phyloP scores from a whole-genome alignment of 2,888 invertebrate species.

The Pachydiplax longipennis region DNA sequence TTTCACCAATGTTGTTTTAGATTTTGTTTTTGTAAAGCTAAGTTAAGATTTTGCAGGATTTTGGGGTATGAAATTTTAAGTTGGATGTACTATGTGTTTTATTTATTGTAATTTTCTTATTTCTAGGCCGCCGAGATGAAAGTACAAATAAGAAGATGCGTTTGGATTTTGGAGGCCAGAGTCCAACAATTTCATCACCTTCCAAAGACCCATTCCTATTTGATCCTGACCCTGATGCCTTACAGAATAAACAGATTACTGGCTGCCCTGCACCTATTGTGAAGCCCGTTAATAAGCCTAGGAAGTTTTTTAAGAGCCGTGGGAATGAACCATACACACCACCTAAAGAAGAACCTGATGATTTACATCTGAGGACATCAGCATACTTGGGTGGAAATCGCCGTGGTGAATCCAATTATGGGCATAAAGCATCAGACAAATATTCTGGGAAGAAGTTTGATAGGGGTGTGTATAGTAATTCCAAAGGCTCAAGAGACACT shows the following conservation, averaged over 20 bases:
- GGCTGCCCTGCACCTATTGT: conserved; percentile 62
- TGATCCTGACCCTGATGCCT: conserved; percentile 55
- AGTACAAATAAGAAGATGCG: conserved; percentile 57
- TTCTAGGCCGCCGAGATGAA: conserved; percentile 57
- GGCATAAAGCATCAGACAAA: conserved; percentile 46
- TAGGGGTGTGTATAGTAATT: conserved; percentile 32
- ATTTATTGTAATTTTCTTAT: conserved; percentile 12
- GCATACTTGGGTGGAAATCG: conserved; percentile 47
- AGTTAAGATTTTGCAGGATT: too few relatives aligned
- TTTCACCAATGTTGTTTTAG: too few relatives aligned
- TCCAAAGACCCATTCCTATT: conserved; percentile 59
- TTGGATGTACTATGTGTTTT: too few relatives aligned
- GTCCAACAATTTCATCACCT: conserved; percentile 53
- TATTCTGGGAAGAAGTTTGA: conserved; percentile 47
- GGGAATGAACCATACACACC: conserved; percentile 62
- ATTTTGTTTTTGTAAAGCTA: too few relatives aligned
- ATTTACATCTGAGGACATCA: conserved; percentile 56
- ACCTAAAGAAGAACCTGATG: conserved; percentile 53
- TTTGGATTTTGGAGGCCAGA: conserved; percentile 58
- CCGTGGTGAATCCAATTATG: conserved; percentile 47
- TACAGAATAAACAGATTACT: conserved; percentile 44
- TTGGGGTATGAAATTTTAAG: too few relatives aligned
- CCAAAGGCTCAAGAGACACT: conserved; percentile 65
- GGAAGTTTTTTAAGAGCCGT: conserved; percentile 90
- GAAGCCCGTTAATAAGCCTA: conserved; percentile 73